Conservation (phyloP, 2,888 invertebrate species). For the Isotomurus palustris region DNA sequence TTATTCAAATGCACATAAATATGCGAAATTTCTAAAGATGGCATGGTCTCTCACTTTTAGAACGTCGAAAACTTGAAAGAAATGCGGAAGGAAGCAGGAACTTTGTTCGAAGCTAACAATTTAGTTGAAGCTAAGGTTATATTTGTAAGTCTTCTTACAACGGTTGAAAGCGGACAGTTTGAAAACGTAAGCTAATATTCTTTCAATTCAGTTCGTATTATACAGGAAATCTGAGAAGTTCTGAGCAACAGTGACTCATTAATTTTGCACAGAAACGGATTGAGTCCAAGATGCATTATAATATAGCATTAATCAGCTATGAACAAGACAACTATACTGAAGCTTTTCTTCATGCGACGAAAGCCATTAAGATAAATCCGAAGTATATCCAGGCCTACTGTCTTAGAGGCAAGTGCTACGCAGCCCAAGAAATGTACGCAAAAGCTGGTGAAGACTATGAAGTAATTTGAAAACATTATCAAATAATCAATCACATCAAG, state of each 20-base stretch:
- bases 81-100: slow-evolving; percentile 88
- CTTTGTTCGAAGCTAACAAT: slow-evolving; percentile 74
- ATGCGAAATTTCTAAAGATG: background rate
- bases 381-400: slow-evolving; percentile 82
- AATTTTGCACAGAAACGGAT: slow-evolving; percentile 24
- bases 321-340: slow-evolving; percentile 65
- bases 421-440: slow-evolving; percentile 75
- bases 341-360: slow-evolving; percentile 75
- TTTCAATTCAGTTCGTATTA: too few relatives aligned
- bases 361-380: slow-evolving; percentile 77
- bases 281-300: slow-evolving; percentile 41
- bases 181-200: slow-evolving; percentile 18
- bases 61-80: slow-evolving; percentile 78
- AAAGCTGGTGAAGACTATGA: slow-evolving; percentile 90
- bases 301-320: slow-evolving; percentile 32
- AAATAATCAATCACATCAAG: too few relatives aligned
- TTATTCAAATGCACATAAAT: too few relatives aligned
- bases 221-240: background rate
- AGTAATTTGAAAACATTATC: too few relatives aligned
- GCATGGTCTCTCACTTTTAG: slow-evolving; percentile 49
- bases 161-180: slow-evolving; percentile 16
- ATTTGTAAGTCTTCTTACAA: slow-evolving; percentile 53
- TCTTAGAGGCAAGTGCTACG: slow-evolving; percentile 80
- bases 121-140: slow-evolving; percentile 73
- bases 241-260: background rate